Base-by-base conservation (phyloP, 2,797 vertebrate species). In the Peromyscus aztecus region DNA sequence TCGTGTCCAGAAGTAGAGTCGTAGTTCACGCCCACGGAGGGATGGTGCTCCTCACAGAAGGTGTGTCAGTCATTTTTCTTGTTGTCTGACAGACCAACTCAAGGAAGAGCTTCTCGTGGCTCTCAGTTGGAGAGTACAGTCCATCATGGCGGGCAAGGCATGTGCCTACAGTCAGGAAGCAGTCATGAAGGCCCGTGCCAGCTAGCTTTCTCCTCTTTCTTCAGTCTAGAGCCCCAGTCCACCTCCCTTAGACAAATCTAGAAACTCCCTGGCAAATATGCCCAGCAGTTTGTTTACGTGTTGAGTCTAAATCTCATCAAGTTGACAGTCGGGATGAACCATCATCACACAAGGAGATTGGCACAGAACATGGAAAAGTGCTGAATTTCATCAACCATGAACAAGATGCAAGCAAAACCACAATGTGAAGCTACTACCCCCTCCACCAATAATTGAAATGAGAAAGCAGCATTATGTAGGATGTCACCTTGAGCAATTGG, bases 381-480 rank as follows among this genome's bases (percentile, higher is more conserved):
- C 37, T n/a, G 29, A 2, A 0, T 55, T n/a, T 17, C 6, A 0
- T 4, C 11, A 31, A 19, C 31, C n/a, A 2, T 23, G 40, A 80
- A 65, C n/a, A 43, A 89, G 37, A 34, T n/a, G 40, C 17, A 40
- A 69, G 69, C 37, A 52, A 34, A 84, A 69, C 16, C 34, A 16
- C 5, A 8, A 9, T 4, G 43, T 81, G 17, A 52, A 40, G 4
- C 40, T 34, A 4, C 43, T 55, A 11, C 46, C 21, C 9, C 0
- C 61, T 59, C 16, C n/a, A 27, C 43, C 6, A 24, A 40, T 34
- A 57, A 21, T 10, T 55, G 52, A 86, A 57, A 37, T 31, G n/a
- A 63, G 57, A 76, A 69, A 34, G 31, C 49, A 49, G 6, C 4
- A 8, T 69, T 40, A 49, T 37, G 43, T 43, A 3, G 2, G 19